Base-by-base conservation (phyloP, 2,113 vertebrate genomes). In the Atrichornis clamosus region DNA sequence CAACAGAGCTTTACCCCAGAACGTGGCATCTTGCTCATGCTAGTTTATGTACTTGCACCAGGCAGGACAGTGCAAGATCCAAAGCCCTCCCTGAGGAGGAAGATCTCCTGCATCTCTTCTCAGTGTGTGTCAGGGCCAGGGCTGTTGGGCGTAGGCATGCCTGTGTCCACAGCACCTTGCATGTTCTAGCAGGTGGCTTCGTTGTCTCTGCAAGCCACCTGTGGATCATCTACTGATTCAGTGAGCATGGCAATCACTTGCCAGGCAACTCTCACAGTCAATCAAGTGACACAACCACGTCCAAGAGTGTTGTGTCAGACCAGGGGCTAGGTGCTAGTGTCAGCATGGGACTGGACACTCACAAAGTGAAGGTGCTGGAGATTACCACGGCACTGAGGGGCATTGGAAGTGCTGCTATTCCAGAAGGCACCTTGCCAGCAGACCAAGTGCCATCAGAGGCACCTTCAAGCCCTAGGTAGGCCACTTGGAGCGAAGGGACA, bases 311-410 rank as follows among this genome's bases (percentile, higher is more conserved):
- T 19, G 49, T 82, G 68, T 63, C 55, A 62, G 42, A 24, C 33
- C 46, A 33, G 33, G 24, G 11, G 26, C n/a, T 49, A 17, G 60
- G 41, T 65, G 62, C 35, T 35, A 59, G 16, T 3, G 2, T 13
- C 5, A 70, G n/a, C 14, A 1, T 9, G 35, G 65, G 46, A 74
- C 27, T 0, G 0, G 33, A 23, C 10, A 62, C 11, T 17, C 64
- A 58, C 20, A 4, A 85, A 72, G 11, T 28, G 37, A 87, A 79
- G 35, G 32, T 11, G 3, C 49, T 37, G 60, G 37, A 11, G 18
- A 41, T 55, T 50, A 44, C 33, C 23, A 37, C 37, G 47, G 78
- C 33, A 46, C 47, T 33, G 37, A 62, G 62, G 42, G 33, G n/a
- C 46, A 32, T 24, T 46, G 37, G 12, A 18, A 35, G 10, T 50